phyloP scores from a whole-genome alignment of 1,140 invertebrate species.

The Solenopsis invicta region DNA sequence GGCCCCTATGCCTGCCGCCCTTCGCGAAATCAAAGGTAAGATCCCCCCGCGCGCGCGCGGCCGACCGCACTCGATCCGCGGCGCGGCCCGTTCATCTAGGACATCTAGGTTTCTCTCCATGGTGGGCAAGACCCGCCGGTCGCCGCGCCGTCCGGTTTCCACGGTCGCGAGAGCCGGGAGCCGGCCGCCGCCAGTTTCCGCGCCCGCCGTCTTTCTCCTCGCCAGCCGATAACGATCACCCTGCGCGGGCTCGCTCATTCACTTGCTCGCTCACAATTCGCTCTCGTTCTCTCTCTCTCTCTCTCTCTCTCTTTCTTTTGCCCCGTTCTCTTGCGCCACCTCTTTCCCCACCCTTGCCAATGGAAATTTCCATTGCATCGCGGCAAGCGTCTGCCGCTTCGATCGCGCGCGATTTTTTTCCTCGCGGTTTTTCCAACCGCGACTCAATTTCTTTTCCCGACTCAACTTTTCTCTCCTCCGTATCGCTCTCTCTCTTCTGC shows the following conservation, averaged over 20 bases:
- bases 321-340: conserved; percentile 25
- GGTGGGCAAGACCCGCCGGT: neutral
- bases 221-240: conserved; percentile 28
- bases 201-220: conserved; percentile 13
- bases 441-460: conserved; percentile 44
- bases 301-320: conserved; percentile 2
- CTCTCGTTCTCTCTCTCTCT: conserved; percentile 16
- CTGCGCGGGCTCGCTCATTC: neutral
- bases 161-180: too few species aligned
- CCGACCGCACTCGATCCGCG: neutral
- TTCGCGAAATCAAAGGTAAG: conserved; percentile 83
- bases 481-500: neutral
- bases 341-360: conserved; percentile 66
- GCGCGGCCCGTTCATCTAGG: neutral
- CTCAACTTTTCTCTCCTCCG: neutral
- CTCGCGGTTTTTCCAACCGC: conserved; percentile 41
- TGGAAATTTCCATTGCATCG: conserved; percentile 82
- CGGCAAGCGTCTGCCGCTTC: conserved; percentile 23
- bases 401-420: conserved; percentile 3
- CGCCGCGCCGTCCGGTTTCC: neutral
- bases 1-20: conserved; percentile 83
- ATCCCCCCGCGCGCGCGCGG: neutral
- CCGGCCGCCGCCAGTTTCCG: conserved; percentile 25
- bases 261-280: neutral
- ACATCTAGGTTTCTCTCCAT: conserved; percentile 35